phyloP scores from a whole-genome alignment of 2,113 vertebrate species.

The Sander lucioperca region DNA sequence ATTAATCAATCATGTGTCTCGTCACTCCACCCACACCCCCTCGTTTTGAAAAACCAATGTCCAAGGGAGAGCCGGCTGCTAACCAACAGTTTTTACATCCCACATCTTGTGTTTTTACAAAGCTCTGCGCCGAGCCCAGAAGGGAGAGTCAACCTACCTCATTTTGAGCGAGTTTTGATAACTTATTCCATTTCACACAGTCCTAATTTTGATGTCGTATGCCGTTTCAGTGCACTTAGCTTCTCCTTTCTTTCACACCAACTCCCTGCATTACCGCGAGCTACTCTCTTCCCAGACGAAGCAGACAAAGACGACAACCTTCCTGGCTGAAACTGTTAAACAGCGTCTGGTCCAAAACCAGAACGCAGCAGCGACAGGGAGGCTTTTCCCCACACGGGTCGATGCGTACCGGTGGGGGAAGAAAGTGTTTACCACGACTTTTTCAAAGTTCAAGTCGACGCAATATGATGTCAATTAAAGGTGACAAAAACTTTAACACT shows the following conservation, averaged over 20 bases:
- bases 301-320: conserved; percentile 30
- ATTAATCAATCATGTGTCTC: conserved; percentile 85
- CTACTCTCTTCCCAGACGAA: conserved; percentile 31
- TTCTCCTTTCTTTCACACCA: conserved; percentile 50
- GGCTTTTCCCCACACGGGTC: conserved; percentile 21
- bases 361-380: conserved; percentile 9
- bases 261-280: conserved; percentile 55
- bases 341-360: neutral
- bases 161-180: conserved; percentile 64
- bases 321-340: conserved; percentile 29
- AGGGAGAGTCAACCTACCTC: conserved; percentile 75
- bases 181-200: conserved; percentile 74
- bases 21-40: conserved; percentile 61
- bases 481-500: conserved; percentile 84
- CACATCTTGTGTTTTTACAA: conserved; percentile 46
- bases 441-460: conserved; percentile 71
- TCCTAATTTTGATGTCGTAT: conserved; percentile 68
- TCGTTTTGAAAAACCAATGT: conserved; percentile 74
- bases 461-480: conserved; percentile 86
- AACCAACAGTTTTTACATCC: conserved; percentile 63
- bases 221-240: conserved; percentile 56
- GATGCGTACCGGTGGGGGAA: conserved; percentile 36
- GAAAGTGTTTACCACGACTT: conserved; percentile 77
- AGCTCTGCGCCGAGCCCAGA: conserved; percentile 56
- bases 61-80: conserved; percentile 73